Percentiles rank a stretch among this genome's conserved stretches.
These are phyloP conservation scores for Setipinna tenuifilis DNA, from an alignment of 2,797 vertebrate genomes.

Conservation along the genomic window DNA sequence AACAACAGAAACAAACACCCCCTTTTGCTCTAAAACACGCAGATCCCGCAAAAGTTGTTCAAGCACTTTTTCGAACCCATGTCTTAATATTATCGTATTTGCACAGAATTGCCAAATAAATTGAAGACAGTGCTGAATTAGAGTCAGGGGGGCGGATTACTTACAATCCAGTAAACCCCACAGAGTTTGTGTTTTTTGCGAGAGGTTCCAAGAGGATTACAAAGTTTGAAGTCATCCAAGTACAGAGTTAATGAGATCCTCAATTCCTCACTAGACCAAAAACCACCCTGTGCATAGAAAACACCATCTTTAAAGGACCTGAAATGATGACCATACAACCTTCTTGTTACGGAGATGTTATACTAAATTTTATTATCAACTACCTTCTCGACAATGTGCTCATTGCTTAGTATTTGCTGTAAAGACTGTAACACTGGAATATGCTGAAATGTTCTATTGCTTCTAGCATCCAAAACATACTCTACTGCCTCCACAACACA, in stretches of 20 bases:
- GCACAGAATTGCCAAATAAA: constrained; percentile 39
- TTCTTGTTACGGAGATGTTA: background rate
- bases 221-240: background rate
- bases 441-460: background rate
- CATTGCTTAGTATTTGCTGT: constrained; percentile 7
- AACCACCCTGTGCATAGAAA: constrained; percentile 25
- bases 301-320: constrained; percentile 38
- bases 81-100: constrained; percentile 41
- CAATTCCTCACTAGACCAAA: constrained; percentile 32
- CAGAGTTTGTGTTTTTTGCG: constrained; percentile 36
- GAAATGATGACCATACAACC: background rate
- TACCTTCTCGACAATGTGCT: constrained; percentile 31
- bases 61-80: constrained; percentile 36
- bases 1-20: constrained; percentile 39
- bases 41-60: constrained; percentile 41
- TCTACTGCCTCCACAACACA: background rate
- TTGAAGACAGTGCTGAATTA: constrained; percentile 30
- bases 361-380: background rate
- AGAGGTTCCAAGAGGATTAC: constrained; percentile 24
- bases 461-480: background rate
- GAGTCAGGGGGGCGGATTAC: constrained; percentile 33
- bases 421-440: background rate
- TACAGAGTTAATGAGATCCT: constrained; percentile 36
- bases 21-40: constrained; percentile 40
- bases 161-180: constrained; percentile 42